phyloP scores from a whole-genome alignment of 1,140 invertebrate genomes.

The Trialeurodes vaporariorum region DNA sequence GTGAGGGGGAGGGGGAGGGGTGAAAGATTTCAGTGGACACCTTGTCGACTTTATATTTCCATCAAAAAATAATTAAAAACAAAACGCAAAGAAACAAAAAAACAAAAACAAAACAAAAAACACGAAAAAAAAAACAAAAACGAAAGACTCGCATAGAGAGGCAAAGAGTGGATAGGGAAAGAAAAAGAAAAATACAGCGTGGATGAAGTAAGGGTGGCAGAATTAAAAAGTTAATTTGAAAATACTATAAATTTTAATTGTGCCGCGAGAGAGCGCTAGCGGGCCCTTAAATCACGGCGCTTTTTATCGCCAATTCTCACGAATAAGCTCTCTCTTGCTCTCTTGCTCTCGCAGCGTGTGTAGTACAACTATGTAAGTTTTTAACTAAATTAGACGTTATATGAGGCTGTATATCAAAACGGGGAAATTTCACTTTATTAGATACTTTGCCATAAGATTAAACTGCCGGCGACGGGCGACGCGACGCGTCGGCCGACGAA shows the following conservation, averaged over 20 bases:
- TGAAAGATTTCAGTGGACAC: too few relatives aligned
- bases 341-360: background rate
- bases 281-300: background rate
- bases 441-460: background rate
- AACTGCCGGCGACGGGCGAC: background rate
- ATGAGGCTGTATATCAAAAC: background rate
- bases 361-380: slow-evolving; percentile 1
- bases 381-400: slow-evolving; percentile 1
- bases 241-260: background rate
- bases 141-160: too few relatives aligned
- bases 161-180: too few relatives aligned
- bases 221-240: slow-evolving; percentile 1
- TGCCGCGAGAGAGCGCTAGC: background rate
- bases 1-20: too few relatives aligned
- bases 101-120: too few relatives aligned
- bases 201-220: background rate
- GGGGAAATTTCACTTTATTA: background rate
- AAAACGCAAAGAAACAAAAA: too few relatives aligned
- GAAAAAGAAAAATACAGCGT: too few relatives aligned
- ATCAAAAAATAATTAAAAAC: too few relatives aligned
- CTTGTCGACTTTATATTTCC: too few relatives aligned
- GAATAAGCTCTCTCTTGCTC: background rate
- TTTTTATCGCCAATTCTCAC: background rate
- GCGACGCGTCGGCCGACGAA: background rate
- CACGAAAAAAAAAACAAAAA: too few relatives aligned